Evolutionary conservation across 2,888 invertebrate genomes (phyloP), one percentile per base, ranked within the genome.

Genomic region (Limnephilus rhombicus): DNA sequence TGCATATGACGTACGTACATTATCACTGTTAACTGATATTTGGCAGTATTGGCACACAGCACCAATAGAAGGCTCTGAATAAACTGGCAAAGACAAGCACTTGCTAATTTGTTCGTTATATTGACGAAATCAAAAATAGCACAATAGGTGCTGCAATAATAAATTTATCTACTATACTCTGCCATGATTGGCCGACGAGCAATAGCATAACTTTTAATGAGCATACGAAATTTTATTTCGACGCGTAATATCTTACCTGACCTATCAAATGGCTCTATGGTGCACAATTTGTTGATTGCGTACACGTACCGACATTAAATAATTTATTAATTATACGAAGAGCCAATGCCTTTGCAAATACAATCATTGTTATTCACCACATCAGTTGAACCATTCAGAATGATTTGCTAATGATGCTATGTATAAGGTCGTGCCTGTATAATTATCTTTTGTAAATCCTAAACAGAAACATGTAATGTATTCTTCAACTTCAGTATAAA

Each of bases 371-470:
- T 83, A 34, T 83, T 83, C 37, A 41, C 24, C 37, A 83, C 83
- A 41, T 37, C 24, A 24, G 7, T 7, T 37, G 34, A 9, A 83
- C 9, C 37, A 37, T 83, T 83, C 34, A 83, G 9, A 37, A 34
- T 83, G 37, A 41, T 83, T 83, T 34, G 37, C 83, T 83, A 83
- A 83, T 83, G 83, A 83, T 34, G 83, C 37, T 37, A 83, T 83
- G 15, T 49, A 83, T 41, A 41, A 83, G 34, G 68, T 68, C 68
- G 24, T 68, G 68, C 9, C 68, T 9, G 24, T n/a, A n/a, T 68
- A 68, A 68, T 68, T 68, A 68, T 68, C 24, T 68, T 68, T 68
- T 68, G 68, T n/a, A n/a, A 68, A 68, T 68, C 68, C 68, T 24
- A 68, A 68, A 24, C 68, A 24, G 68, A 24, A 68, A 24, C 68